phyloP scores from a whole-genome alignment of 2,888 invertebrate genomes.

The Chymomyza procnemis region DNA sequence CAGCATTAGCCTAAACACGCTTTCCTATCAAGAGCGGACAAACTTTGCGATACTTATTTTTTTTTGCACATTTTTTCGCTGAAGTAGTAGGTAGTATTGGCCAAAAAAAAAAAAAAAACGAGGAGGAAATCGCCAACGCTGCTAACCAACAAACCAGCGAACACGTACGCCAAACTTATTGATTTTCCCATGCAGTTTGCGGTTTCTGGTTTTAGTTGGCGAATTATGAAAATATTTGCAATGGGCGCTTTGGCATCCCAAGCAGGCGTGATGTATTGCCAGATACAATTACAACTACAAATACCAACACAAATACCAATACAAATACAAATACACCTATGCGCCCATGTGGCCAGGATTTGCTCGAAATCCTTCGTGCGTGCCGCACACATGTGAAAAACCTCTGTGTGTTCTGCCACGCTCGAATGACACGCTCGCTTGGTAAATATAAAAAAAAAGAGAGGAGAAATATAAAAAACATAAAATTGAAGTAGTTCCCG shows the following conservation, averaged over 20 bases:
- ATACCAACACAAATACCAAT: neutral
- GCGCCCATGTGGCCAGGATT: conserved; percentile 9
- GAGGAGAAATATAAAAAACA: neutral
- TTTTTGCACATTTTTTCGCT: conserved; percentile 3
- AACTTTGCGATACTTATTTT: neutral
- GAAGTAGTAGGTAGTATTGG: conserved; percentile 9
- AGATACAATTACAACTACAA: neutral
- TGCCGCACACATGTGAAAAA: conserved; percentile 38
- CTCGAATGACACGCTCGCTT: conserved; percentile 33
- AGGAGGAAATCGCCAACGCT: conserved; percentile 12
- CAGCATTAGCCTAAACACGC: conserved; percentile 51
- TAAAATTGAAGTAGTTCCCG: neutral
- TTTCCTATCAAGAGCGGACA: conserved; percentile 10
- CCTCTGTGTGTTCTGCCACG: neutral
- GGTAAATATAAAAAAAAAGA: conserved; percentile 22
- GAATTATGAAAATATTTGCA: conserved; percentile 71
- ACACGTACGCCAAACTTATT: conserved; percentile 71
- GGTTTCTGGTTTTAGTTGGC: conserved; percentile 66
- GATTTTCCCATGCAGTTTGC: conserved; percentile 63
- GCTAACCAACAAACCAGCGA: neutral
- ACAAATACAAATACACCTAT: neutral
- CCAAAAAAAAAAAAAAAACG: no score
- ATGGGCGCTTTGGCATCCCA: conserved; percentile 47
- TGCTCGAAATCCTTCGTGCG: conserved; percentile 58
- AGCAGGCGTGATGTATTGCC: conserved; percentile 49